Base-by-base conservation (phyloP, 2,797 vertebrate species). In the Pterois miles region DNA sequence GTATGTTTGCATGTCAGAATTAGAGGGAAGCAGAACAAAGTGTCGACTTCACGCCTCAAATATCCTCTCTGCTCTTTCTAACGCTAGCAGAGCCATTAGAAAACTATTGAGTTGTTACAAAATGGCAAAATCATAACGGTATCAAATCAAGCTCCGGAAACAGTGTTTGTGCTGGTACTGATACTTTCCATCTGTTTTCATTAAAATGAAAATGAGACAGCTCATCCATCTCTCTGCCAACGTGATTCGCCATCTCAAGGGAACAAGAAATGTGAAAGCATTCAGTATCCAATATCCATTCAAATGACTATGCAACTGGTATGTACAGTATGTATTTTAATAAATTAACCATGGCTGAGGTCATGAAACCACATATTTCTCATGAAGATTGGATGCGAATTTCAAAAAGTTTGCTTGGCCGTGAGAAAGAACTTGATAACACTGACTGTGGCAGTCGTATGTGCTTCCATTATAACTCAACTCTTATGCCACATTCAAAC, bases 181-280 rank as follows among this genome's bases (percentile, higher is more conserved):
- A 78, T 83, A 80, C 62, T 76, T 85, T 81, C 87, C 83, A 90
- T 92, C 85, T 88, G 83, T 89, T 91, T 91, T 85, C 89, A 92
- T 90, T 90, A 85, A 86, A 91, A 91, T 89, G 80, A 86, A 88
- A 88, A 85, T 88, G 85, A 88, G 89, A 87, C 83, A 68, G 80
- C 85, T 84, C 89, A 86, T 89, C 78, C 77, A 69, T 88, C 81
- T 86, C 75, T 86, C 85, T 87, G 86, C 74, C 71, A 83, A 71
- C 80, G 66, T 67, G 71, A 86, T 74, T 65, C 36, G 60, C 67
- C 46, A 43, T 83, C 75, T 7, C n/a, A n/a, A 18, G 81, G 73
- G 80, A 80, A 62, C 64, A 64, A 56, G 48, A 53, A 43, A 54
- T 48, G 70, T 74, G 52, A 86, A 84, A 29, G 27, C 69, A 34